A percentile compares a stretch with the other conserved stretches of the same genome.
These are phyloP conservation scores for Ptilodon capucinus DNA, from an alignment of 2,888 invertebrate genomes.

Conservation along the genomic window DNA sequence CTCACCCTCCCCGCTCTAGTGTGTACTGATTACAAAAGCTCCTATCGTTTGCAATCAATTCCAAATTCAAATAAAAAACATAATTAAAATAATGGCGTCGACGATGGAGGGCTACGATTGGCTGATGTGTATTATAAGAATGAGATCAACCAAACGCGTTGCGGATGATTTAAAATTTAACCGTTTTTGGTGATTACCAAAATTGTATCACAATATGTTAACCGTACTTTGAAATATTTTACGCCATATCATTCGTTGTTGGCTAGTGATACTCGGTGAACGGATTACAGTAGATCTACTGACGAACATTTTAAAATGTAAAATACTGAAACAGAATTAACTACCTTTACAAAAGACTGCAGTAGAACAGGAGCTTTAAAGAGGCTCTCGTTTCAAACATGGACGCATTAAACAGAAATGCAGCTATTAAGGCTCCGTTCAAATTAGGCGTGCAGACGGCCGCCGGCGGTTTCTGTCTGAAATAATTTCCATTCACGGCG, in stretches of 20 bases:
- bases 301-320: too few relatives aligned
- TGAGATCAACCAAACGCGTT: slow-evolving; percentile 17
- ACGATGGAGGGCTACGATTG: slow-evolving; percentile 25
- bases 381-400: slow-evolving; percentile 12
- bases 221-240: too few relatives aligned
- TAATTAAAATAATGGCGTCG: slow-evolving; percentile 37
- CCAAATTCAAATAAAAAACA: slow-evolving; percentile 37
- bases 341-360: not conserved
- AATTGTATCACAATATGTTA: too few relatives aligned
- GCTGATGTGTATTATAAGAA: slow-evolving; percentile 5
- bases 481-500: slow-evolving; percentile 35
- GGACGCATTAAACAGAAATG: slow-evolving; percentile 21
- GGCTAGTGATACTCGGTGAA: too few relatives aligned
- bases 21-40: slow-evolving; percentile 38
- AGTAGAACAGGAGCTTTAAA: slow-evolving; percentile 2
- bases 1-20: slow-evolving; percentile 23
- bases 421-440: slow-evolving; percentile 25
- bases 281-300: too few relatives aligned
- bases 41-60: slow-evolving; percentile 37
- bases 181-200: not conserved
- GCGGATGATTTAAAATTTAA: not conserved
- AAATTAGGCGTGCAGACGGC: slow-evolving; percentile 28
- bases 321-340: not conserved
- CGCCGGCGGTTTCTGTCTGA: slow-evolving; percentile 10
- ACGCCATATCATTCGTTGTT: too few relatives aligned